Conservation (phyloP, 2,797 vertebrate species). For the Diceros bicornis region DNA sequence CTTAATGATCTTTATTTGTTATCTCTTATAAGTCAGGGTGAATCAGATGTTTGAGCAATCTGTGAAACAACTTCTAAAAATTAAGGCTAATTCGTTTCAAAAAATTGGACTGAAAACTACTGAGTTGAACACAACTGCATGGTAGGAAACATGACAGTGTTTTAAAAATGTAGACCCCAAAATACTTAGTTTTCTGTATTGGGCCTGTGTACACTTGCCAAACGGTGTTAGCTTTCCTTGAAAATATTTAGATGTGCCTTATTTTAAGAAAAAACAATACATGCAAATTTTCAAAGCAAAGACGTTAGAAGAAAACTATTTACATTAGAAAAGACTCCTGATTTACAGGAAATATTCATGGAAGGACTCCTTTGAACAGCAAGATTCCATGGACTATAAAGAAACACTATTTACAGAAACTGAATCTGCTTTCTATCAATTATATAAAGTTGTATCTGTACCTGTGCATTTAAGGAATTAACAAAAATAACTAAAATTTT, state of each 20-base stretch:
- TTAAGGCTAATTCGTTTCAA: not conserved
- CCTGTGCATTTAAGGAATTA: constrained; percentile 1
- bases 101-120: not conserved
- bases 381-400: not conserved
- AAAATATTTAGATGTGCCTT: not conserved
- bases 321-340: constrained; percentile 47
- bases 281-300: constrained; percentile 59
- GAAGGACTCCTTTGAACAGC: not conserved
- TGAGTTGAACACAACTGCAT: not conserved
- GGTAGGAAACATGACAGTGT: not conserved
- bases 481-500: constrained; percentile 38
- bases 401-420: constrained; percentile 11
- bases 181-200: not conserved
- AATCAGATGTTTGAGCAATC: not conserved
- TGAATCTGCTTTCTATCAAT: not conserved
- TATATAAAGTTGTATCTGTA: not conserved
- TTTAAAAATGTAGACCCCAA: not conserved
- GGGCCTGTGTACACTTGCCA: not conserved
- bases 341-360: constrained; percentile 40
- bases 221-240: not conserved
- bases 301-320: not conserved
- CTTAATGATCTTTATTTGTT: not conserved
- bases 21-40: not conserved
- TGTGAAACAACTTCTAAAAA: constrained; percentile 32
- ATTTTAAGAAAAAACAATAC: constrained; percentile 15